These are phyloP conservation scores for Dryococelus australis DNA, from an alignment of 2,888 invertebrate species.

Conservation along the genomic window DNA sequence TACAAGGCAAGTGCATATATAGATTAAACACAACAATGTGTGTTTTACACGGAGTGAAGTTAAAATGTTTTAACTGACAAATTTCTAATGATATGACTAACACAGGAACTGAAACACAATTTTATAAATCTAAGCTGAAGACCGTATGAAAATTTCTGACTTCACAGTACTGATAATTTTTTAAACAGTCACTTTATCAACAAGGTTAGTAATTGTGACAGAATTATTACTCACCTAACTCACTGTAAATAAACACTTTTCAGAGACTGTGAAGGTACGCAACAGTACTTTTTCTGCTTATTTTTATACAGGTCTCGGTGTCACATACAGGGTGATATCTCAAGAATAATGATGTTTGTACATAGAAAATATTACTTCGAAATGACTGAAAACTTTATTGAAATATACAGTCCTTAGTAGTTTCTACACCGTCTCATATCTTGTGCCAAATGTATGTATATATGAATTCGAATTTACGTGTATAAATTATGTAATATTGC, in stretches of 20 bases:
- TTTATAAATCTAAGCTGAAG: not conserved
- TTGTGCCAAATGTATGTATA: slow-evolving; percentile 28
- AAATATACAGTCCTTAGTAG: not conserved
- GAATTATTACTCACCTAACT: not conserved
- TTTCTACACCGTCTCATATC: slow-evolving; percentile 21
- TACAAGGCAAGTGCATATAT: too few relatives aligned
- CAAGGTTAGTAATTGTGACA: not conserved
- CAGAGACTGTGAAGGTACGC: not conserved
- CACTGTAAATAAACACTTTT: not conserved
- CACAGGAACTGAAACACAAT: too few relatives aligned
- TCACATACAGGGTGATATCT: not conserved
- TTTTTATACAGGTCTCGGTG: not conserved
- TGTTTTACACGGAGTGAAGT: too few relatives aligned
- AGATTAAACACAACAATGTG: too few relatives aligned
- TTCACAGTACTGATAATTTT: too few relatives aligned
- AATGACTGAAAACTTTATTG: not conserved
- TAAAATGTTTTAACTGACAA: too few relatives aligned
- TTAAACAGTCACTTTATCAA: too few relatives aligned
- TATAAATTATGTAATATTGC: slow-evolving; percentile 10
- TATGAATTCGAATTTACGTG: slow-evolving; percentile 7
- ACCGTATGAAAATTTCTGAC: not conserved
- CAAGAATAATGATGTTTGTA: not conserved
- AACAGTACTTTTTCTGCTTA: not conserved
- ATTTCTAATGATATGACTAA: too few relatives aligned
- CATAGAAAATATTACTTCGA: not conserved